Evolutionary conservation across 2,888 invertebrate species (phyloP), one percentile per base, ranked within the genome.

Genomic region (Aproaerema taeniolella): DNA sequence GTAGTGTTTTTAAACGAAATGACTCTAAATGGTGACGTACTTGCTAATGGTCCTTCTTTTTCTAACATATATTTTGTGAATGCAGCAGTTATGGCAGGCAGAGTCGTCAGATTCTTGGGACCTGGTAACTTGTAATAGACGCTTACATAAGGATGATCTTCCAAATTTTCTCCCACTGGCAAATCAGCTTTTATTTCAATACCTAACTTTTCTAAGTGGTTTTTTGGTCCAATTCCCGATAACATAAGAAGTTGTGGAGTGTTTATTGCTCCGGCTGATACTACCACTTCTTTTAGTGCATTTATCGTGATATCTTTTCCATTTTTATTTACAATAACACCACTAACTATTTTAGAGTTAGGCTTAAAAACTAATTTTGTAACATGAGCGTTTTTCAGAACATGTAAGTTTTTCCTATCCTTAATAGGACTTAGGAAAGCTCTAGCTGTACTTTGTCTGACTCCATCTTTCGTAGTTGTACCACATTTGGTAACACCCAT

Each of bases 91-190:
- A 83, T 58, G 17, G 58, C 60, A 9, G 62, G 38, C 30, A 74
- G 41, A 2, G 72, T 58, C 24, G 13, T 55, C 0, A 67, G 45
- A 9, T 49, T 47, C 30, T 69, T 66, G 2, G 61, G 50, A n/a
- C 55, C 58, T 20, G 66, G 69, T 29, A 72, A 42, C 1, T 69
- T 67, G 12, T 76, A 80, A 12, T 67, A 61, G 2, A 79, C 15
- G 0, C 83, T 86, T n/a, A 63, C 62, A 30, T 67, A 76, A 1
- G 80, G 55, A 54, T 89, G 89, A 49, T 89, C 89, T 49, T 88
- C 83, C 28, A 89, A 70, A 53, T 88, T 88, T 49, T 74, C 58
- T 1, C 71, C 71, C 26, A 71, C 69, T 13, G 69, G 66, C 25
- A 69, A 47, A 43, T 70, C 52, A 1, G 54, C 49, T 31, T 61